Percentiles rank a stretch among this genome's conserved stretches.
phyloP scores from a whole-genome alignment of 2,113 vertebrate species.

The Galeopterus variegatus region DNA sequence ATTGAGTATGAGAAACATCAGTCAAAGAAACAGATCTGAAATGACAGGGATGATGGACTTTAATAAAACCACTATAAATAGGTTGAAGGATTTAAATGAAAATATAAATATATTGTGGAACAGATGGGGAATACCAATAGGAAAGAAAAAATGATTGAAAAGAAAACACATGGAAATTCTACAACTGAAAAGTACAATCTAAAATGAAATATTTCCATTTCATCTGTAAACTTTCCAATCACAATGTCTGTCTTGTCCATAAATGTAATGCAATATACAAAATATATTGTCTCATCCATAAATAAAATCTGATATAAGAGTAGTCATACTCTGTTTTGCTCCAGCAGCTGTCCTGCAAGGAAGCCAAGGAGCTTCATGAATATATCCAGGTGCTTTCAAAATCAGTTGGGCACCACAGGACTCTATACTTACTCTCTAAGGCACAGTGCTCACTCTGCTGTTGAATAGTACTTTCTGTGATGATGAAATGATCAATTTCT shows the following conservation, averaged over 20 bases:
- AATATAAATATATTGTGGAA: not conserved
- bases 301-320: not conserved
- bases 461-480: not conserved
- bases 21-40: not conserved
- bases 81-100: not conserved
- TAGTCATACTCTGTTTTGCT: rapidly evolving
- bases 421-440: too few relatives aligned
- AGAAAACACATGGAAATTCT: not conserved
- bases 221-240: not conserved
- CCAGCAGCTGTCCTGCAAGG: not conserved
- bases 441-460: too few relatives aligned
- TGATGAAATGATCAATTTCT: not conserved
- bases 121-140: not conserved
- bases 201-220: not conserved
- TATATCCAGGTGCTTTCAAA: not conserved
- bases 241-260: not conserved
- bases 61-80: not conserved
- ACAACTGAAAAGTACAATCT: not conserved
- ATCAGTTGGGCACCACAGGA: not conserved
- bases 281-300: not conserved
- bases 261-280: not conserved
- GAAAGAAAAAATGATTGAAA: not conserved
- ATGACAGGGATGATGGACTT: not conserved
- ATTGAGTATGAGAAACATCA: not conserved
- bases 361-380: not conserved